phyloP scores from a whole-genome alignment of 2,797 vertebrate species.

The Enteromius afrohamiltoni region DNA sequence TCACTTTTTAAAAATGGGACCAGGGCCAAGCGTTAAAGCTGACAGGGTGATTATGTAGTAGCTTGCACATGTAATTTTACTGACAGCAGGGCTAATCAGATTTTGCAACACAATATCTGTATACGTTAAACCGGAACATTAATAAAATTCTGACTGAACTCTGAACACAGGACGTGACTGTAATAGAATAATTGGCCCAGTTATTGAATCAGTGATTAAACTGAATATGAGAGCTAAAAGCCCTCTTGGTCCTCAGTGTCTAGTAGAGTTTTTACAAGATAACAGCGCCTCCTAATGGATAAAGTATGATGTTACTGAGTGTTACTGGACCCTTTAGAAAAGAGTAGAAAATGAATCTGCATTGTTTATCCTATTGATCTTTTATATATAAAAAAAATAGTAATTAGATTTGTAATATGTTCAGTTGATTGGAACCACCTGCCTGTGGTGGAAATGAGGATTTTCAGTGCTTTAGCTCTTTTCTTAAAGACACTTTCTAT shows the following conservation, averaged over 20 bases:
- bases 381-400: too few relatives aligned
- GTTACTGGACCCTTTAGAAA: background rate
- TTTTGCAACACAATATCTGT: background rate
- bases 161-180: conserved; percentile 1
- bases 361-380: too few relatives aligned
- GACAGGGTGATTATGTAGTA: conserved; percentile 48
- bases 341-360: background rate
- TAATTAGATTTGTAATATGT: too few relatives aligned
- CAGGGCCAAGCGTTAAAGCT: conserved; percentile 28
- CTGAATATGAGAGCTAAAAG: background rate
- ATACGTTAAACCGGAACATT: background rate
- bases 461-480: too few relatives aligned
- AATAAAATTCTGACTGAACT: conserved; percentile 5
- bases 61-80: conserved; percentile 23
- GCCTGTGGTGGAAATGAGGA: too few relatives aligned
- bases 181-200: background rate
- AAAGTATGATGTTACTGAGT: background rate
- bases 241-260: background rate
- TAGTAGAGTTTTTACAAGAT: background rate
- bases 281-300: conserved; percentile 51
- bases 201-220: conserved; percentile 24
- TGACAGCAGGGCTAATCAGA: conserved; percentile 2
- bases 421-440: too few relatives aligned
- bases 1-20: conserved; percentile 31
- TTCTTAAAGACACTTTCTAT: background rate